Evolutionary conservation across 2,888 invertebrate species (phyloP).

Genomic region (Campaea margaritaria): DNA sequence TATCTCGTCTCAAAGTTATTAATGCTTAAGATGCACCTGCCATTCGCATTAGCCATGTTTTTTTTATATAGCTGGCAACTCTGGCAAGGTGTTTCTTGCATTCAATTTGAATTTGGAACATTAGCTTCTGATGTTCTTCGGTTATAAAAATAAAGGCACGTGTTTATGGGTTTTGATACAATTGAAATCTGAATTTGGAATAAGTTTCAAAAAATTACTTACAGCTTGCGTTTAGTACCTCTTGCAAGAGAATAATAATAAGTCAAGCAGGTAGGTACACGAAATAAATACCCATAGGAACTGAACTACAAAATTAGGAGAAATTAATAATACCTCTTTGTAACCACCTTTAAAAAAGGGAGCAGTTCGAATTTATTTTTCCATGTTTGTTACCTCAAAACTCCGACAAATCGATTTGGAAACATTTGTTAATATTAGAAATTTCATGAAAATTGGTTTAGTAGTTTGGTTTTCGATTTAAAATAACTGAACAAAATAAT

Average conservation of each 20-base stretch:
- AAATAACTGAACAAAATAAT: no score
- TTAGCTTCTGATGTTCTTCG: slow-evolving; percentile 51
- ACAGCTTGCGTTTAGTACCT: background rate
- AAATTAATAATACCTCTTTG: no score
- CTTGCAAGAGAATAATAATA: background rate
- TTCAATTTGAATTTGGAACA: slow-evolving; percentile 60
- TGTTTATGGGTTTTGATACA: slow-evolving; percentile 7
- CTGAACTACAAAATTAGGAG: no score
- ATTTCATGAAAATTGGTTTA: no score
- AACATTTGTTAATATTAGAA: no score
- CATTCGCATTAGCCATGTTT: slow-evolving; percentile 60
- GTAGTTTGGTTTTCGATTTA: no score
- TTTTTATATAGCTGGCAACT: slow-evolving; percentile 54
- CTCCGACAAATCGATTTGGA: no score
- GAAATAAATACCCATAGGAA: no score
- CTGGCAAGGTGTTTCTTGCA: slow-evolving; percentile 66
- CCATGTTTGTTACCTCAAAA: no score
- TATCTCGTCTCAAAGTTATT: slow-evolving; percentile 47
- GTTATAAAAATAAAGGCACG: slow-evolving; percentile 7
- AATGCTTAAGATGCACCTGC: slow-evolving; percentile 59
- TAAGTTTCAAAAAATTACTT: background rate
- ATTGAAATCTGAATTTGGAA: slow-evolving; percentile 14
- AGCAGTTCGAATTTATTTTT: no score
- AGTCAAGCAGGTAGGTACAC: no score
- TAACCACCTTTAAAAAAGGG: no score